Evolutionary conservation across 2,113 vertebrate genomes (phyloP).

Genomic region (Gobiocypris rarus): DNA sequence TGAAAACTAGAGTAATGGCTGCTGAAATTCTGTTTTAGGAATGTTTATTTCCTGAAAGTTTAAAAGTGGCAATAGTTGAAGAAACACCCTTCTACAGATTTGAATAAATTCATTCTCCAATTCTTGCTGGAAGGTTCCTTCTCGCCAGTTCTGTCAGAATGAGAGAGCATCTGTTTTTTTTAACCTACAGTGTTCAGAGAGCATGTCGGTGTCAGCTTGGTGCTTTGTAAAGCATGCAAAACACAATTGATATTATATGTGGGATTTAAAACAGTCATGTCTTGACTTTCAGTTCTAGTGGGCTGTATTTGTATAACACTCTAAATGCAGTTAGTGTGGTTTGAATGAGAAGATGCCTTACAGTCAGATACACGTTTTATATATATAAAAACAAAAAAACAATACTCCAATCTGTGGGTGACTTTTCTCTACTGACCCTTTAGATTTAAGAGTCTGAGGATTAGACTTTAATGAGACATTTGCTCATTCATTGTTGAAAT

Average conservation of each 20-base stretch:
- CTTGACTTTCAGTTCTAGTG: not conserved
- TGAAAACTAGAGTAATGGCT: not conserved
- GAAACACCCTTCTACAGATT: not conserved
- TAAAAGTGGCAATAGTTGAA: not conserved
- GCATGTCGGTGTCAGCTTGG: not conserved
- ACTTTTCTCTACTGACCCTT: conserved; percentile 13
- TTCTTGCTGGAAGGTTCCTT: not conserved
- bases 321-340: not conserved
- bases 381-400: not conserved
- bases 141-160: not conserved
- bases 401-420: not conserved
- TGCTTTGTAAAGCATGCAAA: not conserved
- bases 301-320: not conserved
- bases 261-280: conserved; percentile 10
- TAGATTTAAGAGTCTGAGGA: conserved; percentile 28
- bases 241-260: not conserved
- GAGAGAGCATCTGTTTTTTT: not conserved
- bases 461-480: conserved; percentile 18
- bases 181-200: not conserved
- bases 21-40: not conserved
- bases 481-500: conserved; percentile 13
- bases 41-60: not conserved
- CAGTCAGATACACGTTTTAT: not conserved
- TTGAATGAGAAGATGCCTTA: not conserved
- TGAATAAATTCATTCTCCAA: not conserved